Conservation (phyloP, 2,113 vertebrate genomes). For the Limanda limanda region DNA sequence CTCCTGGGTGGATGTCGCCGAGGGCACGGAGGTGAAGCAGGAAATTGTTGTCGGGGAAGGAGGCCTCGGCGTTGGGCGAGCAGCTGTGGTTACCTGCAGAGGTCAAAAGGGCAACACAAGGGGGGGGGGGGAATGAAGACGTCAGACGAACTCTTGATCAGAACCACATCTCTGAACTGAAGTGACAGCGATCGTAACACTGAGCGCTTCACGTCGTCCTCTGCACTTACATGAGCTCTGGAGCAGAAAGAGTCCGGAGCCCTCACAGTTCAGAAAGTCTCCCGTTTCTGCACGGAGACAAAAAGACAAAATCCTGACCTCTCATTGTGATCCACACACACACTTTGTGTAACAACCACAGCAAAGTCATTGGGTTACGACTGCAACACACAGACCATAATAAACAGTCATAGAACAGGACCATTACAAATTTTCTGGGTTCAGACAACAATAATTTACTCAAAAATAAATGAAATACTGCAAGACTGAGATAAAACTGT, state of each 20-base stretch:
- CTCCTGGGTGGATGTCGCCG: constrained; percentile 90
- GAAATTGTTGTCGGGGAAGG: constrained; percentile 96
- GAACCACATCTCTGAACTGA: constrained; percentile 13
- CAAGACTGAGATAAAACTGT: constrained; percentile 45
- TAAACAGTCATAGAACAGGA: not conserved
- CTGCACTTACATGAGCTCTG: constrained; percentile 96
- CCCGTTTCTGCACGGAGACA: constrained; percentile 88
- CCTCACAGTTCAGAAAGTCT: constrained; percentile 99
- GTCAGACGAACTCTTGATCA: not conserved
- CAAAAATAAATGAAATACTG: constrained; percentile 40
- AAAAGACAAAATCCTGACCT: constrained; percentile 18
- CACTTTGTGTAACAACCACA: constrained; percentile 7
- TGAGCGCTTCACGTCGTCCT: not conserved
- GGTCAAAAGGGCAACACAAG: not conserved
- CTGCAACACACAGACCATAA: no score
- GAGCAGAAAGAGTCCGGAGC: constrained; percentile 95
- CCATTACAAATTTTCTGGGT: constrained; percentile 22
- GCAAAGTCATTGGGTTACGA: not conserved
- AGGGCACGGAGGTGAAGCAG: constrained; percentile 92
- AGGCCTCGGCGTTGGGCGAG: constrained; percentile 93
- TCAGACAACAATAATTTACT: constrained; percentile 22
- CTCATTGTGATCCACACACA: not conserved
- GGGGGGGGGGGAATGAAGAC: not conserved
- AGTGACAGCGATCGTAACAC: constrained; percentile 4
- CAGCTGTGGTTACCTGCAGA: constrained; percentile 97